A percentile compares a stretch with the other conserved stretches of the same genome.
phyloP scores from a whole-genome alignment of 2,888 invertebrate species.

The Pyrgus malvae region DNA sequence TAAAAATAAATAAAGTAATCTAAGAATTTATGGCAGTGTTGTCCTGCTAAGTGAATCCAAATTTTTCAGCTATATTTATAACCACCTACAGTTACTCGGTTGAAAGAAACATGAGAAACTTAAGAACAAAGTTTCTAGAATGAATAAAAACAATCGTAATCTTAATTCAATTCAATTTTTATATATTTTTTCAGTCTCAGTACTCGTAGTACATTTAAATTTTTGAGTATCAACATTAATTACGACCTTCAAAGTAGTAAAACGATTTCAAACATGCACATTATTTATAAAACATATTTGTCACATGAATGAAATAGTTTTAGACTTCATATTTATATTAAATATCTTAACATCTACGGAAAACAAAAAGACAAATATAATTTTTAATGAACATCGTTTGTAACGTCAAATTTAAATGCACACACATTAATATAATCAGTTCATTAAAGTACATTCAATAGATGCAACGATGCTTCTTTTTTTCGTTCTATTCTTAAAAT shows the following conservation, averaged over 20 bases:
- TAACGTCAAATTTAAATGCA: constrained; percentile 21
- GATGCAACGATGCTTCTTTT: background rate
- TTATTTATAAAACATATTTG: background rate
- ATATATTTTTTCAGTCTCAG: constrained; percentile 7
- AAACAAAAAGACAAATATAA: background rate
- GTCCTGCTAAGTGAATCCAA: too few species aligned
- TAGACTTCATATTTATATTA: constrained; percentile 26
- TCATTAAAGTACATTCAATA: background rate
- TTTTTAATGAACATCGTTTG: background rate
- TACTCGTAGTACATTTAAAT: constrained; percentile 10
- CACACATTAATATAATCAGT: constrained; percentile 5
- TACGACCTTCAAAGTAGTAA: constrained; percentile 20
- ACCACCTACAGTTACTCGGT: too few species aligned
- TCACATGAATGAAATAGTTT: constrained; percentile 34
- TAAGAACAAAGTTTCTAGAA: background rate
- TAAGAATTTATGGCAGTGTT: too few species aligned
- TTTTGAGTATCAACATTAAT: constrained; percentile 7
- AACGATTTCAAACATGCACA: constrained; percentile 31
- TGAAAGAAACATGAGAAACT: too few species aligned
- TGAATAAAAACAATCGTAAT: background rate
- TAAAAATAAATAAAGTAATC: constrained; percentile 45
- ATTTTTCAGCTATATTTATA: too few species aligned
- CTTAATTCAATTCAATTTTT: background rate
- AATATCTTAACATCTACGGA: constrained; percentile 3
- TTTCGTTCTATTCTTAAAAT: background rate